A percentile compares a stretch with the other conserved stretches of the same genome.
Conservation (phyloP, 2,888 invertebrate species). For the Acrobasis consociella region DNA sequence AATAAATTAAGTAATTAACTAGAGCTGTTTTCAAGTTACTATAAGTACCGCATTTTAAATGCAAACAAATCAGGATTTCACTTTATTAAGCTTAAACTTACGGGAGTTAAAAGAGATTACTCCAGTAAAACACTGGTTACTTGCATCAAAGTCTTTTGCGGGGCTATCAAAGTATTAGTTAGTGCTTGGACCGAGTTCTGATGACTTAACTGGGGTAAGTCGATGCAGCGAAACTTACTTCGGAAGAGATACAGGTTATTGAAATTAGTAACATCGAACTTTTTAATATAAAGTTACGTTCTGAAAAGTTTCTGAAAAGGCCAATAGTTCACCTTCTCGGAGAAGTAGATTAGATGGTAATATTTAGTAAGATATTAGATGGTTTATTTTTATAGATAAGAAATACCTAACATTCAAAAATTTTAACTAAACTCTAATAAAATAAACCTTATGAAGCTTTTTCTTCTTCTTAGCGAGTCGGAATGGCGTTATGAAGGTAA, state of each 20-base stretch:
- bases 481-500: no score
- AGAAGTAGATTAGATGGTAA: conserved; percentile 29
- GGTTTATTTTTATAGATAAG: no score
- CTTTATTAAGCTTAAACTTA: conserved; percentile 2
- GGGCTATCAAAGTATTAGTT: conserved; percentile 16
- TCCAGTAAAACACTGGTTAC: conserved; percentile 13
- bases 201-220: conserved; percentile 19
- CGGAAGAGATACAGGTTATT: conserved; percentile 28
- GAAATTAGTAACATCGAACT: conserved; percentile 35
- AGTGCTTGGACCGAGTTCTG: conserved; percentile 6
- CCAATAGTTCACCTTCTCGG: conserved; percentile 30
- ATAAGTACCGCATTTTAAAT: no score
- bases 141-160: conserved; percentile 17
- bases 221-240: conserved; percentile 24
- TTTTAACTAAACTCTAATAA: no score
- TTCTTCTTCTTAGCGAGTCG: no score
- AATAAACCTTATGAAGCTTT: no score
- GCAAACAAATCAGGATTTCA: background rate
- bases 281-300: conserved; percentile 50
- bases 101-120: conserved; percentile 13
- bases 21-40: no score
- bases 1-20: no score
- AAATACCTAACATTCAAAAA: no score
- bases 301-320: no score
- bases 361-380: background rate